Conservation (phyloP, 2,888 invertebrate genomes). For the Dasysyrphus albostriatus region DNA sequence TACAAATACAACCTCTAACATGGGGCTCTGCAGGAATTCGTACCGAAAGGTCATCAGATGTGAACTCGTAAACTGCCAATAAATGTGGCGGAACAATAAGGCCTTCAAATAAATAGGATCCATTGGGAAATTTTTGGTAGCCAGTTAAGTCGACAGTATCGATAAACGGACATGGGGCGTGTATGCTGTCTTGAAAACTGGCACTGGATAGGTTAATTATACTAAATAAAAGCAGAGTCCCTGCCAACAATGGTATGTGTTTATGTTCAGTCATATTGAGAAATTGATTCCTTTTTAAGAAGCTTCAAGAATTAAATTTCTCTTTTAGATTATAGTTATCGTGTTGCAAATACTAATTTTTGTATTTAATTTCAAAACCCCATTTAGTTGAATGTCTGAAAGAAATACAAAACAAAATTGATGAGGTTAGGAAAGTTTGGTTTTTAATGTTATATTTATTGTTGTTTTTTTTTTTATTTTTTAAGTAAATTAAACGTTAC, state of each 20-base stretch:
- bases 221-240: conserved; percentile 12
- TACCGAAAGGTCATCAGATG: conserved; percentile 79
- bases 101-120: conserved; percentile 81
- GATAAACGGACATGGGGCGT: conserved; percentile 79
- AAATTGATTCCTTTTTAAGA: background rate
- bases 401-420: background rate
- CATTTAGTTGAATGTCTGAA: background rate
- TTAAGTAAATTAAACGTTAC: background rate
- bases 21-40: conserved; percentile 79
- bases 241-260: conserved; percentile 5
- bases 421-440: background rate
- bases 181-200: conserved; percentile 47
- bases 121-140: conserved; percentile 78
- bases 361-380: background rate
- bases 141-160: conserved; percentile 82
- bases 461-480: too few species aligned
- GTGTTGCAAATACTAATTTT: too few species aligned
- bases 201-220: background rate
- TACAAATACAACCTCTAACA: conserved; percentile 82
- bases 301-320: background rate
- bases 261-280: conserved; percentile 31
- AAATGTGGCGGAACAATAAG: conserved; percentile 79
- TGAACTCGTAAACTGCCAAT: conserved; percentile 80
- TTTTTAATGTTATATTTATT: background rate
- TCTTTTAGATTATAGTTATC: background rate